Base-by-base conservation (phyloP, 2,797 vertebrate genomes). In the Tamandua tetradactyla region DNA sequence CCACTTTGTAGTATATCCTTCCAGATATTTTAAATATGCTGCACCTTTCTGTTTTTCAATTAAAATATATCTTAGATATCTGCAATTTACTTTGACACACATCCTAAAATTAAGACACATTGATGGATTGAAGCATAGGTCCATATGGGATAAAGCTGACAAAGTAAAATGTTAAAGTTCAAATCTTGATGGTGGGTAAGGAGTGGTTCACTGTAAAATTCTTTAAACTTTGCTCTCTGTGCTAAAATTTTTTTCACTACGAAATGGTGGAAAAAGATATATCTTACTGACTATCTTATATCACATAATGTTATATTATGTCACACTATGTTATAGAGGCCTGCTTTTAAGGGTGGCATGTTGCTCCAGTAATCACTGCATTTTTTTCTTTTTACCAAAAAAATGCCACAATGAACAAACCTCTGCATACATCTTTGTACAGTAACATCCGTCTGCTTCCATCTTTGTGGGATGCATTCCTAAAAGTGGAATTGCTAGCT, bases 371-470 rank as follows among this genome's bases (percentile, higher is more conserved):
- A 15, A 7, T 7, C 1, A 0, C 23, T 61, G 59, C 27, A 12
- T 27, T 27, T 23, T 61, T 30, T 61, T 25, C 11, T 61, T 11
- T 27, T 12, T 3, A 47, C 42, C 10, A 47, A 47, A n/a, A 30
- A 25, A 0, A 1, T 8, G 27, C 47, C 75, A 30, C 27, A 20
- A 9, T 0, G 27, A 55, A 8, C 22, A 0, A 2, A 37, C 30
- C 55, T 5, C 47, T 5, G 35, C 7, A 0, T 10, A 2, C 0
- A 0, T n/a, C 81, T 30, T 22, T 5, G 7, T 2, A 1, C 32
- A 4, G 4, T 1, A 32, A 27, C 12, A 17, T 27, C 61, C 15
- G 47, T 72, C 62, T 10, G 0, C 11, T 2, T 18, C 0, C 18
- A 25, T 71, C 59, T 84, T 27, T 49, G 49, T 15, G 84, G 76